A percentile compares a stretch with the other conserved stretches of the same genome.
These are phyloP conservation scores for Drosophila eohydei DNA, from an alignment of 2,888 invertebrate species.

Conservation along the genomic window DNA sequence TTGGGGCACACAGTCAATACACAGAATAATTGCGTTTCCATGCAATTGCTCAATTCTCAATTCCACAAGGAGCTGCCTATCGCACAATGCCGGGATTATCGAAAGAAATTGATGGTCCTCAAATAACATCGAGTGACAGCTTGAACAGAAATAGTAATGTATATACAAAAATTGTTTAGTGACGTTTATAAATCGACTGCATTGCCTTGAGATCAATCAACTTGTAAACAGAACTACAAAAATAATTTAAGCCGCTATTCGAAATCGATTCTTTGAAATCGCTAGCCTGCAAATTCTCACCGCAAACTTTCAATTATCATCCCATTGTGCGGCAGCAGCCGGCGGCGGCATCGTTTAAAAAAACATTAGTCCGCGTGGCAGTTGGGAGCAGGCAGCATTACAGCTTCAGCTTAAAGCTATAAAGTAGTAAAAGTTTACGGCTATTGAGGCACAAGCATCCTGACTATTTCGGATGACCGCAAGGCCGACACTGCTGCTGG, in stretches of 20 bases:
- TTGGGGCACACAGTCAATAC: conserved; percentile 72
- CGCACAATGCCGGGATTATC: conserved; percentile 71
- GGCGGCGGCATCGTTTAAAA: conserved; percentile 67
- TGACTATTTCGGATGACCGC: conserved; percentile 48
- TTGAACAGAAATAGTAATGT: conserved; percentile 21
- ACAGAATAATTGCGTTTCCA: conserved; percentile 80
- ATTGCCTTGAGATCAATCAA: neutral
- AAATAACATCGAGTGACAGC: conserved; percentile 47
- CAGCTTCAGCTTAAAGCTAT: conserved; percentile 47
- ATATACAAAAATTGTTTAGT: conserved; percentile 16
- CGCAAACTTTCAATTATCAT: conserved; percentile 39
- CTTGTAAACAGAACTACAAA: neutral
- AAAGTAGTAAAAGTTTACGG: conserved; percentile 59
- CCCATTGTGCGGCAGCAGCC: conserved; percentile 48
- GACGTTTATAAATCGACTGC: conserved; percentile 31
- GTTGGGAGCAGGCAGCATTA: conserved; percentile 30
- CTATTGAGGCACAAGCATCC: conserved; percentile 26
- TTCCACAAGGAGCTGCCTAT: conserved; percentile 66
- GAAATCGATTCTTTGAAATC: neutral
- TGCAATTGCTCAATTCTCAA: conserved; percentile 79
- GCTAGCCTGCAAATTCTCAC: conserved; percentile 13
- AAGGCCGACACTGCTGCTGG: conserved; percentile 43
- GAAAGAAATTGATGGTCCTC: conserved; percentile 55
- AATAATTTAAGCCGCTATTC: neutral
- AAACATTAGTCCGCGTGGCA: conserved; percentile 68